Percentiles rank a stretch among this genome's conserved stretches.
Conservation (phyloP, 2,113 vertebrate genomes). For the Antennarius striatus region DNA sequence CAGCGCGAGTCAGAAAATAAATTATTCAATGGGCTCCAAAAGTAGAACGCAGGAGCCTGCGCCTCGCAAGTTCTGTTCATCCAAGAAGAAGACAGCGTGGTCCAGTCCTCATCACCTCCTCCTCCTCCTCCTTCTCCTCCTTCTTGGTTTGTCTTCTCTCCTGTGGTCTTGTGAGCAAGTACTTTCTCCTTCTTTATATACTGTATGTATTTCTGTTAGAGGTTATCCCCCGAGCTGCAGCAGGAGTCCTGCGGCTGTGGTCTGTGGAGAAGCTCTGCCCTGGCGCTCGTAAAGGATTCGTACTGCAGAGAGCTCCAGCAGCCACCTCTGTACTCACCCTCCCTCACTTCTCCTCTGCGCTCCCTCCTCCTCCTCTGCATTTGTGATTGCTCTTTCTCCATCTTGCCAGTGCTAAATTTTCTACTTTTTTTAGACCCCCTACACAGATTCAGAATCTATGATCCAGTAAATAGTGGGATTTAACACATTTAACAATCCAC, state of each 20-base stretch:
- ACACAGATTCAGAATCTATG: background rate
- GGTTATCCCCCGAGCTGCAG: constrained; percentile 45
- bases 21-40: constrained; percentile 64
- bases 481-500: no score
- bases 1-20: constrained; percentile 42
- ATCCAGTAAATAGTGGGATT: background rate
- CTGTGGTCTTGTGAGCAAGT: constrained; percentile 14
- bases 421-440: background rate
- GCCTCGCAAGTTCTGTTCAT: constrained; percentile 52
- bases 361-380: constrained; percentile 51
- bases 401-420: constrained; percentile 15
- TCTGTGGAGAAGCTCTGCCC: constrained; percentile 61
- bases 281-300: constrained; percentile 64
- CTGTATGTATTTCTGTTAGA: constrained; percentile 7
- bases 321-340: constrained; percentile 53
- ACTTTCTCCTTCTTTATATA: constrained; percentile 8
- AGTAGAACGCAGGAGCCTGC: constrained; percentile 25
- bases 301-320: constrained; percentile 65
- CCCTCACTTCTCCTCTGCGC: constrained; percentile 37
- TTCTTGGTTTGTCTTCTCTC: constrained; percentile 6
- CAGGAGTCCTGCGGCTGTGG: constrained; percentile 57
- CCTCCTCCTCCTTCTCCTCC: constrained; percentile 13
- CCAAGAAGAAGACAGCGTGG: constrained; percentile 21
- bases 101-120: constrained; percentile 35
- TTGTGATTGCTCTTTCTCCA: constrained; percentile 35